Evolutionary conservation across 1,140 invertebrate species (phyloP), one percentile per base, ranked within the genome.

Genomic region (Lucilia sericata): DNA sequence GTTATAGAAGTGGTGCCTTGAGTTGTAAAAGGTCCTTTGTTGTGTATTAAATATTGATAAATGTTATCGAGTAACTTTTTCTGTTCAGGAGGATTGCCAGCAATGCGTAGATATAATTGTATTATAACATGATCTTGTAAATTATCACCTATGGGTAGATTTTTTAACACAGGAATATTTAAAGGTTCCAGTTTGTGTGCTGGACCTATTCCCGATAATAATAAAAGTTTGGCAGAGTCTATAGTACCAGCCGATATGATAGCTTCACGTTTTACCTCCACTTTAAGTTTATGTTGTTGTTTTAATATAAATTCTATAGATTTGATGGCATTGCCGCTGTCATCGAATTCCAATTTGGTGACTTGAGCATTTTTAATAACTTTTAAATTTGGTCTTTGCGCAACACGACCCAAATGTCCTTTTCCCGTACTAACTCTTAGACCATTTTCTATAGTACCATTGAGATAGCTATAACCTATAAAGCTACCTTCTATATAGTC

Each of bases 71-170:
- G 70, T 7, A 81, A 82, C 0, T 17, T 82, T 93, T 75, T 60
- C 0, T 82, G 10, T 14, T n/a, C 7, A 0, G 85, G 84, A 2
- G 30, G 74, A 14, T 83, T 84, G 19, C 84, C 84, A 4, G 87
- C 85, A 1, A 90, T 51, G 14, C 86, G 47, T 17, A 90, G 19
- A 47, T 88, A 84, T 87, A 91, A 12, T 91, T 86, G 85, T 89
- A 94, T 51, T 88, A 87, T 14, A 0, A 91, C 86, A 85, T 93
- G 93, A 84, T 93, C 93, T 55, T 93, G 92, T 1, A 95, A 90
- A 87, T 95, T 95, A 3, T 92, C 85, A 0, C 95, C 94, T 0
- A 96, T 94, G 0, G 93, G 93, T 0, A 95, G 87, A 42, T 95
- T 92, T 5, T 86, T 34, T 0, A 92, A 74, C 0, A 93, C 82